These are phyloP conservation scores for Actenoides hombroni DNA, from an alignment of 2,113 vertebrate genomes.

Conservation along the genomic window DNA sequence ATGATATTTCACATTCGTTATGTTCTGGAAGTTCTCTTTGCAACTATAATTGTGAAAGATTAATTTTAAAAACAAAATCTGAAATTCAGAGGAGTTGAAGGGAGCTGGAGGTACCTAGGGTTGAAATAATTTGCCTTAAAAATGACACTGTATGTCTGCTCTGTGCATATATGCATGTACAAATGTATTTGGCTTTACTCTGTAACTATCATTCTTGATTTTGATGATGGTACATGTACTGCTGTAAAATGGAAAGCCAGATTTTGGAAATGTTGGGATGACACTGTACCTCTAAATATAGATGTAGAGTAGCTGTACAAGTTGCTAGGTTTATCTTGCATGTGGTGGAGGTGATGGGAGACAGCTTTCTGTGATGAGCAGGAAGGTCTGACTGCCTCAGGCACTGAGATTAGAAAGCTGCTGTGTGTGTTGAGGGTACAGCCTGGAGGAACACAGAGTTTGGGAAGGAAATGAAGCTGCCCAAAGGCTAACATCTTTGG, in stretches of 20 bases:
- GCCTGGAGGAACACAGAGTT: not conserved
- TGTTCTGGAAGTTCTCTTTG: not conserved
- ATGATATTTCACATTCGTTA: not conserved
- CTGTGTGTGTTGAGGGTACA: not conserved
- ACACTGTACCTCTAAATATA: not conserved
- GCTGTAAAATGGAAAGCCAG: not conserved
- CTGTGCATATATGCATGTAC: not conserved
- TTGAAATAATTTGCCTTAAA: not conserved
- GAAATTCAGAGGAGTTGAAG: not conserved
- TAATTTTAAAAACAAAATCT: not conserved
- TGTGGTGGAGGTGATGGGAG: not conserved
- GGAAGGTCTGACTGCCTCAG: not conserved
- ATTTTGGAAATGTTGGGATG: not conserved
- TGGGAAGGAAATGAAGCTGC: not conserved
- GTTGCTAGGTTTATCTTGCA: not conserved
- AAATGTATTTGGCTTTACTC: not conserved
- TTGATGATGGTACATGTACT: not conserved
- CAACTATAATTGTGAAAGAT: not conserved
- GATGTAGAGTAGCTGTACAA: not conserved
- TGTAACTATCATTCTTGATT: not conserved
- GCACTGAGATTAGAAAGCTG: not conserved
- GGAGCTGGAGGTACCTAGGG: not conserved
- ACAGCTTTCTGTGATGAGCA: not conserved
- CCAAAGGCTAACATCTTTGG: not conserved
- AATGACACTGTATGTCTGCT: not conserved